phyloP scores from a whole-genome alignment of 92 coral and sea anemone genomes.

The Actinostola sp. region DNA sequence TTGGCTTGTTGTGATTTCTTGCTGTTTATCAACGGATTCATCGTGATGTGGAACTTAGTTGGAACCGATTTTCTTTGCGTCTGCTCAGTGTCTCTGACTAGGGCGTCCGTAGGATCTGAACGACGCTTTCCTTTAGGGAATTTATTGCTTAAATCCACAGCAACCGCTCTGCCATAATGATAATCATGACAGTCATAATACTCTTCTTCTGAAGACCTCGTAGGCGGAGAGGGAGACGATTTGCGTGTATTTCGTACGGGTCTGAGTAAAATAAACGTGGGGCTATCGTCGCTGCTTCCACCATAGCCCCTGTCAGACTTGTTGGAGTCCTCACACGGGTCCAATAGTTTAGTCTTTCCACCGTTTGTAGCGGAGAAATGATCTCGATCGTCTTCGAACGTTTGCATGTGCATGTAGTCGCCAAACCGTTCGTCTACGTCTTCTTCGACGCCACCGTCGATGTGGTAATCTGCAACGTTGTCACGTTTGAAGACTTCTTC shows the following conservation, averaged over 20 bases:
- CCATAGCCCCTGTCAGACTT: constrained; percentile 34
- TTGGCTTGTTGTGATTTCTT: constrained; percentile 9
- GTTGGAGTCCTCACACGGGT: constrained; percentile 16
- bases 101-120: constrained; percentile 24
- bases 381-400: constrained; percentile 40
- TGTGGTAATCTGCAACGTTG: constrained; percentile 77
- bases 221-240: constrained; percentile 24
- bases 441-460: constrained; percentile 85
- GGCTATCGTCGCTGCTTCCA: constrained; percentile 45
- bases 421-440: constrained; percentile 65
- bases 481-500: constrained; percentile 81
- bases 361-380: constrained; percentile 12
- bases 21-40: constrained; percentile 27
- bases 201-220: constrained; percentile 37
- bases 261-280: constrained; percentile 36
- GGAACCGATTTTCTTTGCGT: constrained; percentile 30
- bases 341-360: constrained; percentile 8
- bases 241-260: constrained; percentile 22
- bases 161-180: constrained; percentile 43
- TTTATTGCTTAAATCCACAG: constrained; percentile 18
- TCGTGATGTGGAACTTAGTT: constrained; percentile 27
- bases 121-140: constrained; percentile 12
- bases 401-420: constrained; percentile 35
- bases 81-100: not conserved
- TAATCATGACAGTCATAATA: constrained; percentile 27